Evolutionary conservation across 2,797 vertebrate genomes (phyloP).

Genomic region (Melanotaenia pygmaea): DNA sequence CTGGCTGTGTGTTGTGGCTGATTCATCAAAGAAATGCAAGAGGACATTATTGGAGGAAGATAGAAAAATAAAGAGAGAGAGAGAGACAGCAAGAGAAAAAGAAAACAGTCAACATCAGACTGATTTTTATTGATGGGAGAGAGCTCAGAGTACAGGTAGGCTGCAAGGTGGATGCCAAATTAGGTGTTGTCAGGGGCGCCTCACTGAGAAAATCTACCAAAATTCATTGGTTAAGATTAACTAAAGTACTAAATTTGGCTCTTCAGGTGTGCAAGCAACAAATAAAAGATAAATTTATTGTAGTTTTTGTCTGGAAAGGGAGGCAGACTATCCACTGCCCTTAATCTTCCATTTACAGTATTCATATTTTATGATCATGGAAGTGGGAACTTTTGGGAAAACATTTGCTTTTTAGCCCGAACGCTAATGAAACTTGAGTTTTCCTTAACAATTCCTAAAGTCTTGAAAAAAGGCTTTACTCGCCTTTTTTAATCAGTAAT

Average conservation of each 20-base stretch:
- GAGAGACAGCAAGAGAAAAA: too few species aligned
- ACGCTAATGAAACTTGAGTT: neutral
- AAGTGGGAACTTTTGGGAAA: neutral
- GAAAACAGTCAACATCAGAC: too few species aligned
- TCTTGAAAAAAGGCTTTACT: neutral
- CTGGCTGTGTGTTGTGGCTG: neutral
- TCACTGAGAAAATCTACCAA: neutral
- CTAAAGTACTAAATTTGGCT: neutral
- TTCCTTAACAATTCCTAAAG: neutral
- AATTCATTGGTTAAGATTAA: neutral
- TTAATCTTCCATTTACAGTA: neutral
- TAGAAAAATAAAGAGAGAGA: neutral
- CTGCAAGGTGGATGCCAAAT: neutral
- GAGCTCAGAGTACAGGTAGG: neutral
- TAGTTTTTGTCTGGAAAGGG: neutral
- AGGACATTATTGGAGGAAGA: neutral
- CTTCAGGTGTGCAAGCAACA: neutral
- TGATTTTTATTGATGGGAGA: neutral
- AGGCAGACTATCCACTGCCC: neutral
- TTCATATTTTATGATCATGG: neutral
- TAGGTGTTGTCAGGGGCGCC: neutral
- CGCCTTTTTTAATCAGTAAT: neutral
- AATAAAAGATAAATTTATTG: too few species aligned
- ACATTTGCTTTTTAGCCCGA: neutral
- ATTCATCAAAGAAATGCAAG: neutral